Percentiles rank a stretch among this genome's conserved stretches.
Evolutionary conservation across 1,140 invertebrate genomes (phyloP).

Genomic region (Ostrea edulis): DNA sequence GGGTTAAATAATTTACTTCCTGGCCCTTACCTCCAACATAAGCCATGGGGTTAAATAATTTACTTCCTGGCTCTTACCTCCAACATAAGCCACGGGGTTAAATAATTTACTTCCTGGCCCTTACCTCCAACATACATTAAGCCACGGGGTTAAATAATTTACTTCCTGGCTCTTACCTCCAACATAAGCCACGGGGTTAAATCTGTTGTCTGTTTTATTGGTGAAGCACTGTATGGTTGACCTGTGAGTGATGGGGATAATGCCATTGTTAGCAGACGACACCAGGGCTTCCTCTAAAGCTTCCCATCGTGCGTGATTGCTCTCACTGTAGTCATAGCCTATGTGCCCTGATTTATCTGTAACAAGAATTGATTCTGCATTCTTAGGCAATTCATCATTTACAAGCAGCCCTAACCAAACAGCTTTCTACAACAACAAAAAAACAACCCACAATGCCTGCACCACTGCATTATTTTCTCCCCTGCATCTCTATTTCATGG

Average conservation of each 20-base stretch:
- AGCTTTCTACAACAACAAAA: no score
- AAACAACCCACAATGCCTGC: no score
- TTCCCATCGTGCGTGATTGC: conserved; percentile 80
- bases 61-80: no score
- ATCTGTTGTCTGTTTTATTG: conserved; percentile 83
- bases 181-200: conserved; percentile 86
- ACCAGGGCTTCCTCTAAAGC: conserved; percentile 90
- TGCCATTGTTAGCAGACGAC: conserved; percentile 84
- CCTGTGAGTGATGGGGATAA: conserved; percentile 88
- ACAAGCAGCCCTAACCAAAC: no score
- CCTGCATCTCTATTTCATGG: no score
- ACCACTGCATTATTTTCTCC: no score
- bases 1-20: no score
- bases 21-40: conserved; percentile 88
- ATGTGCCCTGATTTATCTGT: conserved; percentile 36
- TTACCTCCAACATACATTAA: conserved; percentile 87
- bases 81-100: conserved; percentile 86
- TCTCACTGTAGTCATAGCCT: conserved; percentile 76
- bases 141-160: conserved; percentile 84
- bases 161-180: conserved; percentile 82
- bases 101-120: no score
- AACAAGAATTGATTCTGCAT: background rate
- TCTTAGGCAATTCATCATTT: background rate
- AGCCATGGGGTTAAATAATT: conserved; percentile 84
- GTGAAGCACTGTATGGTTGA: conserved; percentile 87